Evolutionary conservation across 2,797 vertebrate species (phyloP), one percentile per base, ranked within the genome.

Genomic region (Hippopotamyrus pictus): DNA sequence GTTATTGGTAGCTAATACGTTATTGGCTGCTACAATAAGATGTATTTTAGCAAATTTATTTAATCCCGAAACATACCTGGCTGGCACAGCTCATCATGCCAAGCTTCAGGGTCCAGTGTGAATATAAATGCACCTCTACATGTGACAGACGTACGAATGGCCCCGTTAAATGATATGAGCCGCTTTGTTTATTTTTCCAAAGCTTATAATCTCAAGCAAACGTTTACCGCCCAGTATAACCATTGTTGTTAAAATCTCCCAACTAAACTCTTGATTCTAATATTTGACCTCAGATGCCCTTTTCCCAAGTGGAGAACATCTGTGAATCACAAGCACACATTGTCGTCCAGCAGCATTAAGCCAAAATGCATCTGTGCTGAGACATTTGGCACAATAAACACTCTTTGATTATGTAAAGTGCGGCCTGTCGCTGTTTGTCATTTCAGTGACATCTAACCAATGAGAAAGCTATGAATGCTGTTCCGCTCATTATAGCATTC

Each of bases 401-500:
- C 12, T 37, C 12, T 73, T 73, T 37, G 29, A 73, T 73, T 73
- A 73, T 73, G 5, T 14, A 14, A 37, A 37, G 65, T 73, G 65
- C 1, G 1, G 17, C 65, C 29, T 79, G 48, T 51, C 3, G 9
- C 4, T 9, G 9, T 2, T 51, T 29, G 82, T 51, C 8, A 25
- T 50, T 84, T 50, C n/a, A 29, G 19, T 22, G 44, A 25, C 46
- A 22, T 22, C 1, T 29, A 84, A 6, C 22, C 9, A 12, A 22
- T 25, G 11, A 29, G 11, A 41, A 17, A 37, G 22, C 3, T 25
- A 41, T 19, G 4, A 46, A 22, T 41, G 29, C 14, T 1, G 88
- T 91, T 91, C 46, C 90, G 92, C 91, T 94, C 92, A 93, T 96
- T 97, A 97, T 92, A 92, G 95, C 96, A 98, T 98, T 97, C 96